Base-by-base conservation (phyloP, 2,797 vertebrate genomes). In the Gallinago nigripennis region DNA sequence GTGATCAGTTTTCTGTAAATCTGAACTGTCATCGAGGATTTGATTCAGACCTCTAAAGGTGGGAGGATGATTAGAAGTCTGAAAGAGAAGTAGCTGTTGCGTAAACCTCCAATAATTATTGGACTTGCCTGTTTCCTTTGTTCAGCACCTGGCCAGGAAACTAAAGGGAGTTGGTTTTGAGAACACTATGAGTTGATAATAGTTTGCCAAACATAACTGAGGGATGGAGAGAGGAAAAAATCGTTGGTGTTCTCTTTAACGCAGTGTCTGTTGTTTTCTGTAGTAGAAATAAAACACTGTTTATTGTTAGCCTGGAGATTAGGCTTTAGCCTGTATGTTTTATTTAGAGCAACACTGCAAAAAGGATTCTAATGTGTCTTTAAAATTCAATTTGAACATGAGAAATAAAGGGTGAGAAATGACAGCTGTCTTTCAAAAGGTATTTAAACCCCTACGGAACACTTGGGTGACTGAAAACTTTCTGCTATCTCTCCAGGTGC, bases 401-500 rank as follows among this genome's bases (percentile, higher is more conserved):
- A 94, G 39, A 63, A 86, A 21, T 30, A 82, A 84, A 43, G 56
- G 11, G 45, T 71, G 77, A 91, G 28, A 56, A 84, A 80, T 35
- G 54, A 71, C 11, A 71, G 23, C 11, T 88, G 37, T 65, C 13
- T 76, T 75, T 85, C 35, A 82, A 65, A 43, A 90, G 57, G 20
- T 41, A 33, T 33, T 84, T 84, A 53, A 82, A 64, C 69, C 51
- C 27, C 3, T 78, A 11, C 25, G 83, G 77, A 68, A 43, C 70
- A 51, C 28, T 46, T 56, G n/a, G 20, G 54, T 95, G 28, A 90
- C 41, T 61, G 63, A 66, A 86, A 68, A 72, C 28, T 69, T 68
- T 77, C 30, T 86, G 28, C 70, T 92, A 11, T 37, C 82, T 54
- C 92, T 71, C 71, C 98, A 98, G 99, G 99, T 96, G 99, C 99